A percentile compares a stretch with the other conserved stretches of the same genome.
Evolutionary conservation across 2,888 invertebrate species (phyloP).

Genomic region (Leptinotarsa juncta): DNA sequence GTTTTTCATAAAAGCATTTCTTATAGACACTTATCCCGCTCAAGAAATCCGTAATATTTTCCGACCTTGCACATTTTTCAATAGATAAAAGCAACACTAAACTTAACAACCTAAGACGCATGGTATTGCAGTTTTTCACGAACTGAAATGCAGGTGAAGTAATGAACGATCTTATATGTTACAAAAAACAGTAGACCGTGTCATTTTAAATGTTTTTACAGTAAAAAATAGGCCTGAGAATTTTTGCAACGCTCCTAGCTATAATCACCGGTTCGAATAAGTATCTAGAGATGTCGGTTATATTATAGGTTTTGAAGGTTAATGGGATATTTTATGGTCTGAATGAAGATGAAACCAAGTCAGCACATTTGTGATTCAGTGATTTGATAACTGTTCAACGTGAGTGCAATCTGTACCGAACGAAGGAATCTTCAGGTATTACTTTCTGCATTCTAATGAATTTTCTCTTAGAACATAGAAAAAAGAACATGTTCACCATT

Average conservation of each 20-base stretch:
- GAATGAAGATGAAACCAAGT: slow-evolving; percentile 34
- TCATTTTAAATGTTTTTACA: slow-evolving; percentile 47
- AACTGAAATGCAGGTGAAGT: slow-evolving; percentile 42
- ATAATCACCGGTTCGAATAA: slow-evolving; percentile 42
- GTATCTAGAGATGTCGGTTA: slow-evolving; percentile 45
- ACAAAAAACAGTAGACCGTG: slow-evolving; percentile 52
- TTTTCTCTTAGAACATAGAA: no score
- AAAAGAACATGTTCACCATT: no score
- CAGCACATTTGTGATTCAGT: slow-evolving; percentile 18
- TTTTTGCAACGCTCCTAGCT: slow-evolving; percentile 39
- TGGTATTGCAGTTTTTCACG: slow-evolving; percentile 37
- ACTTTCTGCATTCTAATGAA: no score
- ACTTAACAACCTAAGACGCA: slow-evolving; percentile 41
- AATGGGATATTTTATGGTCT: slow-evolving; percentile 56
- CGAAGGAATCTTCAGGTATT: not conserved
- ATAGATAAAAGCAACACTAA: slow-evolving; percentile 34
- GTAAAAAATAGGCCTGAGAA: slow-evolving; percentile 46
- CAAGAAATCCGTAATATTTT: slow-evolving; percentile 46
- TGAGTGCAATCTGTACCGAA: not conserved
- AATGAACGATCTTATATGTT: slow-evolving; percentile 53
- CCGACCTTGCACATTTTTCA: slow-evolving; percentile 24
- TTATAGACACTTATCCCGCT: slow-evolving; percentile 50
- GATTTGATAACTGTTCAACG: slow-evolving; percentile 33
- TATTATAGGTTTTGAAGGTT: slow-evolving; percentile 47
- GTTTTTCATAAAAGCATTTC: slow-evolving; percentile 60